Evolutionary conservation across 2,888 invertebrate genomes (phyloP).

Genomic region (Lycophotia porphyrea): DNA sequence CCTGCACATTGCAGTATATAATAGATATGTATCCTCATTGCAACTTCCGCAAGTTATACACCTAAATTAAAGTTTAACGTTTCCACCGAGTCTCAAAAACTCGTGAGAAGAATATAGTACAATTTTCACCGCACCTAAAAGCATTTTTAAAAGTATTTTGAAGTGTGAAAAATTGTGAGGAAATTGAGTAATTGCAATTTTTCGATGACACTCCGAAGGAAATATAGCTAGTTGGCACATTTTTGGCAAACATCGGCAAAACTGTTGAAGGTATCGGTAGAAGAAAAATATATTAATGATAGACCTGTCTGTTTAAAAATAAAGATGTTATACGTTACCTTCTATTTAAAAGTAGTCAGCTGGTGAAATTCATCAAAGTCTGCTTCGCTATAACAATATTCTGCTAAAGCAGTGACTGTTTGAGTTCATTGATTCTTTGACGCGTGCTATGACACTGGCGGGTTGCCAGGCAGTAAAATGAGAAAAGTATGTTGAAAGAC

Average conservation of each 20-base stretch:
- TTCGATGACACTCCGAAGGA: constrained; percentile 18
- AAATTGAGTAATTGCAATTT: constrained; percentile 32
- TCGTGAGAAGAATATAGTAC: constrained; percentile 28
- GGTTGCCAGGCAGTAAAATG: constrained; percentile 5
- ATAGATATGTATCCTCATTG: constrained; percentile 7
- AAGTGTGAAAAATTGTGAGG: constrained; percentile 11
- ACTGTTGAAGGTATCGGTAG: constrained; percentile 26
- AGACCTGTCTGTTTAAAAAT: constrained; percentile 28
- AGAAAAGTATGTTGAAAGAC: constrained; percentile 9
- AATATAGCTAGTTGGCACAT: constrained; percentile 12
- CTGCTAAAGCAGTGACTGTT: constrained; percentile 11
- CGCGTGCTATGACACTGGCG: constrained; percentile 17
- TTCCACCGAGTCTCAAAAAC: constrained; percentile 12
- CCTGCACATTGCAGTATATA: background rate
- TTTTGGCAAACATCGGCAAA: constrained; percentile 28
- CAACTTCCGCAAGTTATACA: background rate
- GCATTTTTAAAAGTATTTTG: constrained; percentile 41
- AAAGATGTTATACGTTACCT: constrained; percentile 4
- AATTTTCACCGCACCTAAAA: constrained; percentile 29
- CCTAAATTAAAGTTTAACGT: constrained; percentile 7
- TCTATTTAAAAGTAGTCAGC: constrained; percentile 22
- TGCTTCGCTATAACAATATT: background rate
- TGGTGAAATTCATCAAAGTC: constrained; percentile 11
- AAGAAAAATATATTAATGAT: constrained; percentile 34
- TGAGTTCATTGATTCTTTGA: constrained; percentile 36